Base-by-base conservation (phyloP, 2,113 vertebrate species). In the Perca fluviatilis region DNA sequence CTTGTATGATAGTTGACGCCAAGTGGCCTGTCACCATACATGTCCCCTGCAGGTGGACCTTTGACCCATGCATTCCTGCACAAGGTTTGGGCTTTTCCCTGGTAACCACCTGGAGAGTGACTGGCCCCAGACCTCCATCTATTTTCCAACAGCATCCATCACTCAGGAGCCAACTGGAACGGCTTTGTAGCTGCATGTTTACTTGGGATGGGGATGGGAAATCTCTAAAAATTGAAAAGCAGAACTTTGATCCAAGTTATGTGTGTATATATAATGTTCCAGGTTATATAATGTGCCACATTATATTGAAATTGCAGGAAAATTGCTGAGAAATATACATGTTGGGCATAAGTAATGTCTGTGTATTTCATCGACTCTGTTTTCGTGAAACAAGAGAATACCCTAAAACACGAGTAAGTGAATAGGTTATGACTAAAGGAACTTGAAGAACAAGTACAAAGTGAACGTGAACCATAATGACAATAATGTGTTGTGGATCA, bases 21-120 rank as follows among this genome's bases (percentile, higher is more conserved):
- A 47, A 56, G 63, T 69, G 47, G 67, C 53, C 67, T 60, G 74
- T 88, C 80, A 84, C 66, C 66, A 46, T 88, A 79, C 81, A 18
- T 58, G 71, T 79, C 78, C 79, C 88, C 85, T 82, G 84, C 81
- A 86, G 89, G 61, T 88, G 91, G 63, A 85, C 80, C 78, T 91
- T 70, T 90, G 76, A 91, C 77, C 87, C 21, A 6, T 58, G 79
- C 82, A 92, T 92, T 94, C 88, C 71, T 87, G 53, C 56, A 80
- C 58, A 87, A 63, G 78, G 73, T 86, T 91, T 76, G 66, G 63
- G 23, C 72, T 68, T 78, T 90, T 91, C 62, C 4, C 82, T 69
- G 79, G 61, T 74, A 69, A 69, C 88, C 90, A 77, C 80, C 88
- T 88, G 80, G 77, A 77, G 81, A 87, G 83, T 21, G n/a, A 74